phyloP scores from a whole-genome alignment of 2,113 vertebrate genomes.

The Narcine bancroftii region DNA sequence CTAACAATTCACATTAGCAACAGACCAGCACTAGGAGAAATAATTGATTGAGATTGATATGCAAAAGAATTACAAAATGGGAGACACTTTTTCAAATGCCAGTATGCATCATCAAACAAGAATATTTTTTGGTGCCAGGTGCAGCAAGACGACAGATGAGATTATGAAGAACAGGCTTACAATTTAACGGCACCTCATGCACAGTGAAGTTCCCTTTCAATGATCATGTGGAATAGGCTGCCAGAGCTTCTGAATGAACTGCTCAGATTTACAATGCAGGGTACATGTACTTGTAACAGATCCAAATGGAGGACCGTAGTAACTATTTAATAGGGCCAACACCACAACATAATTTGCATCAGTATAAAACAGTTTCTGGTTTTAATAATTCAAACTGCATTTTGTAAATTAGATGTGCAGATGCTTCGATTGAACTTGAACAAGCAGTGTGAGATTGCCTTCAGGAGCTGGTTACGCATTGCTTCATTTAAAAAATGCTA shows the following conservation, averaged over 20 bases:
- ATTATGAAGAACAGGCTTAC: neutral
- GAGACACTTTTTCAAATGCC: neutral
- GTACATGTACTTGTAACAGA: neutral
- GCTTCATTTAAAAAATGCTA: neutral
- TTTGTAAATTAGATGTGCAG: neutral
- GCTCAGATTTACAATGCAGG: neutral
- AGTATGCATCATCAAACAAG: neutral
- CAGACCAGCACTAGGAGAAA: conserved; percentile 2
- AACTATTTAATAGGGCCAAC: conserved; percentile 5
- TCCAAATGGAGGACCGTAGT: neutral
- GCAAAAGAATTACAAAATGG: neutral
- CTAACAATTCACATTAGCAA: neutral
- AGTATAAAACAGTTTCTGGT: neutral
- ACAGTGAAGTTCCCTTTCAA: neutral
- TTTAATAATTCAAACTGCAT: neutral
- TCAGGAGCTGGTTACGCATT: neutral
- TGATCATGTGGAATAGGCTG: neutral
- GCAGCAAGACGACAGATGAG: neutral
- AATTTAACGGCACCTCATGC: neutral
- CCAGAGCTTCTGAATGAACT: neutral
- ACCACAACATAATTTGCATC: neutral
- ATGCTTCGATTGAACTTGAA: neutral
- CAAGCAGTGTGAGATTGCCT: neutral
- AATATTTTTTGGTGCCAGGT: neutral
- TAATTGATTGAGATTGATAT: neutral